These are phyloP conservation scores for Microcebus griseorufus DNA, from an alignment of 2,113 vertebrate genomes.

Conservation along the genomic window DNA sequence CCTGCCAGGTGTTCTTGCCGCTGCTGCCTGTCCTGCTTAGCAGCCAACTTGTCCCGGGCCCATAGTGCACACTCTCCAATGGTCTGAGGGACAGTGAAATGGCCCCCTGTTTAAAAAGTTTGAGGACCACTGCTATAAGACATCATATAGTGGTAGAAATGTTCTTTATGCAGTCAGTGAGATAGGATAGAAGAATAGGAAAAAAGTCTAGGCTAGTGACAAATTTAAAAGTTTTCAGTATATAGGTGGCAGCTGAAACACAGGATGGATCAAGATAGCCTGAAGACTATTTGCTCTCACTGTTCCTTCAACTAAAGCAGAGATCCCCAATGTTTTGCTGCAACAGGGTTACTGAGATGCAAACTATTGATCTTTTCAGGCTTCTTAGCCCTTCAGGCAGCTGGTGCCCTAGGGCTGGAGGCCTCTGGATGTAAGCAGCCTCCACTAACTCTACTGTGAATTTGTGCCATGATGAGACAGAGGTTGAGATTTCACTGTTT, in stretches of 20 bases:
- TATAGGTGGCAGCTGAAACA: neutral
- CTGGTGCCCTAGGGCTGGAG: neutral
- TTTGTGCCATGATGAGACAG: neutral
- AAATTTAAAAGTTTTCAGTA: neutral
- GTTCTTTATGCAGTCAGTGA: neutral
- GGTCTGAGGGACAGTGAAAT: too few species aligned
- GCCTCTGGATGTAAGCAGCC: neutral
- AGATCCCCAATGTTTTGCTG: neutral
- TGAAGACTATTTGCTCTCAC: neutral
- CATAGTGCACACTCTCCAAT: too few species aligned
- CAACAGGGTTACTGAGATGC: neutral
- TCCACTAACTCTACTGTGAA: neutral
- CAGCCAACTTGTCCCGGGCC: too few species aligned
- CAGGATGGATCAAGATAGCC: neutral
- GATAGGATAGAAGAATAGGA: neutral
- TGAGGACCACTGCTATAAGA: neutral
- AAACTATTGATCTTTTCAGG: neutral
- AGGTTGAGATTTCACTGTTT: neutral
- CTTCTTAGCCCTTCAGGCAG: neutral
- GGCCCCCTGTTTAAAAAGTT: too few species aligned
- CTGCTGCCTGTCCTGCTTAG: too few species aligned
- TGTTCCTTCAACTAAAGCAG: neutral
- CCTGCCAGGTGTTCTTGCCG: too few species aligned
- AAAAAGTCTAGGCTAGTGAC: neutral
- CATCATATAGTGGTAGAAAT: neutral